These are phyloP conservation scores for Chrysochloris asiatica DNA, from an alignment of 2,113 vertebrate species.

Conservation along the genomic window DNA sequence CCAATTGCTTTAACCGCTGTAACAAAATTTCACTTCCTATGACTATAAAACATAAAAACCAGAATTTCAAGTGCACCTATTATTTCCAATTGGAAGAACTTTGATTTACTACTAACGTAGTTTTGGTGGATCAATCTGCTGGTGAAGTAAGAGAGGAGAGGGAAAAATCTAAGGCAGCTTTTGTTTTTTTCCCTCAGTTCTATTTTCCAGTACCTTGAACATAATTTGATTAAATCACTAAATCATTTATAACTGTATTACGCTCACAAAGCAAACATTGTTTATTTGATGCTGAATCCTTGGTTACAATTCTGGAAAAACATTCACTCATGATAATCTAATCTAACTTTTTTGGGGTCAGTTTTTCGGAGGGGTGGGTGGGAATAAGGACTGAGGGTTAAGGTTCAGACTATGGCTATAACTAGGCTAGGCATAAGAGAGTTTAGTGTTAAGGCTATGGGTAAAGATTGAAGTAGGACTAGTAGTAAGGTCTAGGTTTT, in stretches of 20 bases:
- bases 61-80: background rate
- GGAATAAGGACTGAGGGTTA: too few species aligned
- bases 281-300: background rate
- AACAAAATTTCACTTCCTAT: background rate
- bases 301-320: background rate
- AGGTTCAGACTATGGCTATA: too few species aligned
- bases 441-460: too few species aligned
- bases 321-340: background rate
- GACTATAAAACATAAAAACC: background rate
- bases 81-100: background rate
- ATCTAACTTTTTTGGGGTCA: too few species aligned
- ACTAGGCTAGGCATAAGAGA: too few species aligned
- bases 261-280: accelerated
- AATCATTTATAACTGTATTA: too few species aligned
- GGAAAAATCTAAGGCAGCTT: background rate
- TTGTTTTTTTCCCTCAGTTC: too few species aligned
- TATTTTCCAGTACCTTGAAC: too few species aligned
- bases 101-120: background rate
- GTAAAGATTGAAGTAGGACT: too few species aligned
- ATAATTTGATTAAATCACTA: too few species aligned
- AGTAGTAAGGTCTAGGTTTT: too few species aligned
- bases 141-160: background rate
- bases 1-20: background rate
- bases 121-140: background rate
- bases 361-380: too few species aligned